Percentiles rank a stretch among this genome's conserved stretches.
Evolutionary conservation across 2,888 invertebrate species (phyloP).

Genomic region (Calliopum simillimum): DNA sequence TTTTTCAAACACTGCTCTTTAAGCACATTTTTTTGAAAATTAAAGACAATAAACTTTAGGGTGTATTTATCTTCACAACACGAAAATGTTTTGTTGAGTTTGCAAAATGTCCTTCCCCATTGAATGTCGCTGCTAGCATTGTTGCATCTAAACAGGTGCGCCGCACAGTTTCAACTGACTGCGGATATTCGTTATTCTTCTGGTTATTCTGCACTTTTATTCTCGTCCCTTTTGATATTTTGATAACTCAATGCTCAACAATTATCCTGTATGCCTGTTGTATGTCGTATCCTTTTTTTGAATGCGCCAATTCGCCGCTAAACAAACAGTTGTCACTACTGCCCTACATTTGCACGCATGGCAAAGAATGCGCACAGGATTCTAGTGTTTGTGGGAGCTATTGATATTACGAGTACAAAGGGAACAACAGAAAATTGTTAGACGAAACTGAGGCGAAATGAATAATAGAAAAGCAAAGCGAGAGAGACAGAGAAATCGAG

Average conservation of each 20-base stretch:
- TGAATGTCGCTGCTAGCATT: not conserved
- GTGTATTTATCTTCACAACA: not conserved
- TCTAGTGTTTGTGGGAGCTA: no score
- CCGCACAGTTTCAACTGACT: slow-evolving; percentile 45
- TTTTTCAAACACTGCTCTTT: no score
- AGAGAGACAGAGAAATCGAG: no score
- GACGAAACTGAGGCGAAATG: no score
- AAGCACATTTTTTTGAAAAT: no score
- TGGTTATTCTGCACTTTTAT: slow-evolving; percentile 39
- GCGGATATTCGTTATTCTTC: slow-evolving; percentile 50
- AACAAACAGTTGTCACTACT: not conserved
- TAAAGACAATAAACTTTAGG: no score
- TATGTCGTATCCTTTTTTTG: slow-evolving; percentile 17
- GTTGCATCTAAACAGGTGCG: not conserved
- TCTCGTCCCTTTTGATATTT: slow-evolving; percentile 25
- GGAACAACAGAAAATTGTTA: no score
- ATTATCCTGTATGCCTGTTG: slow-evolving; percentile 13
- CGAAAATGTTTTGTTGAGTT: no score
- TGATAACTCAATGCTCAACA: not conserved
- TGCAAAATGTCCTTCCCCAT: no score
- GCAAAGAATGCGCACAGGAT: no score
- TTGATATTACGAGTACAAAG: no score
- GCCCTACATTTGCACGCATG: not conserved
- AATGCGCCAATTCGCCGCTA: not conserved
- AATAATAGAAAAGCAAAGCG: no score